These are phyloP conservation scores for Drosophila truncata DNA, from an alignment of 1,140 invertebrate species.

Conservation along the genomic window DNA sequence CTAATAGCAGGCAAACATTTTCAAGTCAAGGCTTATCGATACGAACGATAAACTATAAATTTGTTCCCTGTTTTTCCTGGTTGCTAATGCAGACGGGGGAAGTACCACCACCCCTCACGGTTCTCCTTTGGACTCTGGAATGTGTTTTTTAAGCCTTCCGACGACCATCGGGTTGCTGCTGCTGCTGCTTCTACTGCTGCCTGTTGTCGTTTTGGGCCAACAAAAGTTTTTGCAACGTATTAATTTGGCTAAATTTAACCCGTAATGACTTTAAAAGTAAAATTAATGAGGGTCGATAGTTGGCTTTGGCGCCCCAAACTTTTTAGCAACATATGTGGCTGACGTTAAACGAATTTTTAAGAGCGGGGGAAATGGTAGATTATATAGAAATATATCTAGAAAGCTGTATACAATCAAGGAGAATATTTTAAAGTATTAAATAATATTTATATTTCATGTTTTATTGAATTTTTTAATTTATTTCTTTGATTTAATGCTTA, in stretches of 20 bases:
- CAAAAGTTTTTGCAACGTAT: slow-evolving; percentile 83
- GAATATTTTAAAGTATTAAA: no score
- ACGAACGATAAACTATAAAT: slow-evolving; percentile 85
- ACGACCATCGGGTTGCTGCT: slow-evolving; percentile 10
- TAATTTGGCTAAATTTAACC: slow-evolving; percentile 85
- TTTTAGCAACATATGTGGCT: slow-evolving; percentile 69
- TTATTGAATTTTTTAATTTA: not conserved
- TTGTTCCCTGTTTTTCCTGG: slow-evolving; percentile 46
- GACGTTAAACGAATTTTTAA: not conserved
- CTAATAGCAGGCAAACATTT: slow-evolving; percentile 69
- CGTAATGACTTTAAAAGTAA: slow-evolving; percentile 86
- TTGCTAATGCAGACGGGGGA: slow-evolving; percentile 58
- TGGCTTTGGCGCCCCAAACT: slow-evolving; percentile 37
- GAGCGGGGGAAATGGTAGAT: not conserved
- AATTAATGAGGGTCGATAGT: slow-evolving; percentile 85
- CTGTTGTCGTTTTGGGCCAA: slow-evolving; percentile 23
- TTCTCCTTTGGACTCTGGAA: slow-evolving; percentile 3
- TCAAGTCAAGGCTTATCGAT: slow-evolving; percentile 84
- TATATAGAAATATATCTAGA: not conserved
- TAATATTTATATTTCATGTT: no score
- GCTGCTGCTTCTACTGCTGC: not conserved
- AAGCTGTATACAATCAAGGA: not conserved
- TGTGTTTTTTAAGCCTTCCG: slow-evolving; percentile 54
- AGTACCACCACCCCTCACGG: no score
- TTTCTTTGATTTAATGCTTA: not conserved